A percentile compares a stretch with the other conserved stretches of the same genome.
phyloP scores from a whole-genome alignment of 2,888 invertebrate species.

The Cecidostiba fungosa region DNA sequence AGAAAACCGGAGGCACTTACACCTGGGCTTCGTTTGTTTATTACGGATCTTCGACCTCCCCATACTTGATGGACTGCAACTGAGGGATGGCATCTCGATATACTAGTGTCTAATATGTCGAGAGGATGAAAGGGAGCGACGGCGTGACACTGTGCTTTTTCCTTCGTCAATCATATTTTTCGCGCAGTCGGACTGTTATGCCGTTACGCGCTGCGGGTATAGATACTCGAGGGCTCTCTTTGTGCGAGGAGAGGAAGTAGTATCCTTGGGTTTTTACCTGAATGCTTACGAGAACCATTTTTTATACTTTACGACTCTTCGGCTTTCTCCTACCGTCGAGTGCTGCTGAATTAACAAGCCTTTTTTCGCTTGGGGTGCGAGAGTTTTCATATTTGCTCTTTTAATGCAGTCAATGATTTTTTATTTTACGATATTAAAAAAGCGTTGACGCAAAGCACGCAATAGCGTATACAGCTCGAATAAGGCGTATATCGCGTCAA shows the following conservation, averaged over 20 bases:
- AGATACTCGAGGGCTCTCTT: not conserved
- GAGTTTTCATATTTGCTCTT: not conserved
- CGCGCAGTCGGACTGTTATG: conserved; percentile 9
- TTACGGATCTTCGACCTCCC: conserved; percentile 67
- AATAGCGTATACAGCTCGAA: too few relatives aligned
- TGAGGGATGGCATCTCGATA: too few relatives aligned
- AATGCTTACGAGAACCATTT: not conserved
- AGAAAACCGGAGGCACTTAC: conserved; percentile 66
- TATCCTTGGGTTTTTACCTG: conserved; percentile 3
- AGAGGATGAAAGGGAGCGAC: conserved; percentile 50
- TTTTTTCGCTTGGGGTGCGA: not conserved
- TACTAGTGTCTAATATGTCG: not conserved
- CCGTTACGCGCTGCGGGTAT: not conserved
- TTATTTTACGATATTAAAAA: too few relatives aligned
- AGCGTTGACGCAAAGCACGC: too few relatives aligned
- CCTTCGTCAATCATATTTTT: conserved; percentile 59
- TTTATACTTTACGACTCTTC: conserved; percentile 1
- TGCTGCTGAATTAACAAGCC: not conserved
- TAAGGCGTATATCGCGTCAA: not conserved
- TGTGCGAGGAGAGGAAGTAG: not conserved
- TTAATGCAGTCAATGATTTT: too few relatives aligned
- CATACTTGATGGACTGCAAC: too few relatives aligned
- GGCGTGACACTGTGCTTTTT: conserved; percentile 41
- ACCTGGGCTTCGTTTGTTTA: conserved; percentile 66
- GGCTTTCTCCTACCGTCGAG: conserved; percentile 12